Conservation (phyloP, 2,888 invertebrate species). For the Operophtera brumata region DNA sequence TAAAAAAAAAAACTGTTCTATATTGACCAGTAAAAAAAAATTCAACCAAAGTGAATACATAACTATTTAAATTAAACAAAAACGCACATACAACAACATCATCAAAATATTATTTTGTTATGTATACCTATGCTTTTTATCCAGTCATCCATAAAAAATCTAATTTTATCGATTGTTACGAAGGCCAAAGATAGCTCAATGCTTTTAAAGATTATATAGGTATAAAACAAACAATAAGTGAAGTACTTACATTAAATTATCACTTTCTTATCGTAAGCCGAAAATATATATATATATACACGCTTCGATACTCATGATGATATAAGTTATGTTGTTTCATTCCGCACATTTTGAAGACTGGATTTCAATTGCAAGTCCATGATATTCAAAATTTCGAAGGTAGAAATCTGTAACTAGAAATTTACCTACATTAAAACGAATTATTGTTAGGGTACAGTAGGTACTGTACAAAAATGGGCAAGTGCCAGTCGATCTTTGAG, state of each 20-base stretch:
- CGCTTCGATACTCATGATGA: neutral
- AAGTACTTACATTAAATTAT: slow-evolving; percentile 16
- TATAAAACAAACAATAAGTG: slow-evolving; percentile 25
- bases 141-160: slow-evolving; percentile 21
- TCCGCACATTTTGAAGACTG: neutral
- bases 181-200: slow-evolving; percentile 32
- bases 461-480: no score
- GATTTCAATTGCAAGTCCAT: slow-evolving; percentile 2
- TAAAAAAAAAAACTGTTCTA: no score
- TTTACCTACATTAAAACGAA: no score
- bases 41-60: no score
- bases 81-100: no score
- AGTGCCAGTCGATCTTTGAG: no score
- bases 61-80: no score
- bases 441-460: no score
- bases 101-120: no score
- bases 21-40: no score
- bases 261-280: slow-evolving; percentile 34
- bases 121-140: slow-evolving; percentile 2
- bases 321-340: neutral
- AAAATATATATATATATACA: slow-evolving; percentile 25
- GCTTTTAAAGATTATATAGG: slow-evolving; percentile 19
- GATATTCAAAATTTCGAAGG: slow-evolving; percentile 3
- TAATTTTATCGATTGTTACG: slow-evolving; percentile 27
- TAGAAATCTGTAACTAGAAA: neutral